Evolutionary conservation across 1,140 invertebrate species (phyloP), one percentile per base, ranked within the genome.

Genomic region (Caenorhabditis inopinata): DNA sequence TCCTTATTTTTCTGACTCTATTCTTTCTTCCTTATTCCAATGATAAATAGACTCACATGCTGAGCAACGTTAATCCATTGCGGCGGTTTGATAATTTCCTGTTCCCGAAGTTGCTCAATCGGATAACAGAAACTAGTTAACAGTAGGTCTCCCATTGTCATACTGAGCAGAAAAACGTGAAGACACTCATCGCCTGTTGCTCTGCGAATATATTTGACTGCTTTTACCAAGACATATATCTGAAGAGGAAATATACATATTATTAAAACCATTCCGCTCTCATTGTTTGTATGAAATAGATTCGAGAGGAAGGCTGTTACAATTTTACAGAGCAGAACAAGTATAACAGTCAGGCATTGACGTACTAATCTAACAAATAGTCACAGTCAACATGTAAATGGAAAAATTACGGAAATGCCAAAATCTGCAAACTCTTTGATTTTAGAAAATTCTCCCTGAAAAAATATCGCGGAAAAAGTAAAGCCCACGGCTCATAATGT

Each of bases 91-190:
- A 81, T 35, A 46, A 81, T 77, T 45, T 77, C 80, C 49, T 46
- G 46, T 38, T 74, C 74, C 11, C 48, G 48, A 27, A 81, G 27
- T 27, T 78, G 74, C 68, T 81, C 80, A n/a, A 81, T 62, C 32
- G 80, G 80, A 32, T 81, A 81, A 73, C 80, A 76, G 53, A 81
- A 68, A 62, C 80, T 49, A n/a, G 75, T 81, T 18, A 81, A 42
- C 29, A 81, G 14, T 1, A 81, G 76, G 46, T 81, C 80, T 12
- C 74, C 74, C 35, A 76, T 32, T 1, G 80, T 81, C 80, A 81
- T 81, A 53, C 80, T 81, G 18, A 81, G 32, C 9, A 81, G 80
- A 38, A 81, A 81, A 35, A 81, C 80, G 75, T 81, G 80, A 12
- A 81, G 75, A 42, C 80, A 81, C 46, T 81, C 75, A 18, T 81